A percentile compares a stretch with the other conserved stretches of the same genome.
phyloP scores from a whole-genome alignment of 2,888 invertebrate species.

The Elegia similella region DNA sequence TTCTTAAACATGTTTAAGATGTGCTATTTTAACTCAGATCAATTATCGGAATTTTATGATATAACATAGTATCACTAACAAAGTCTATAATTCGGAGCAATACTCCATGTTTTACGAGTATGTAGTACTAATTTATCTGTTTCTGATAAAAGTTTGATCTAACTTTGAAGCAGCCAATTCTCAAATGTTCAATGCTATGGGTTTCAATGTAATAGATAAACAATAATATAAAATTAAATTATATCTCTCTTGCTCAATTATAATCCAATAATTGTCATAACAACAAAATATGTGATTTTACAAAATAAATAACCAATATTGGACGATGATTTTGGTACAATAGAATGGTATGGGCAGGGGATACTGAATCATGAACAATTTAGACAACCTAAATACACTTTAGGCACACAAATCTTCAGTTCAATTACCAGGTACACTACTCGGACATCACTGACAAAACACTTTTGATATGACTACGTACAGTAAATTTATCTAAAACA shows the following conservation, averaged over 20 bases:
- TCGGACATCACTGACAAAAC: slow-evolving; percentile 20
- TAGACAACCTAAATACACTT: slow-evolving; percentile 24
- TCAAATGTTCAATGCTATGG: not conserved
- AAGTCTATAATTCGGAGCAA: too few species aligned
- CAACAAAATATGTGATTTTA: not conserved
- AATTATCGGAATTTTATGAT: too few species aligned
- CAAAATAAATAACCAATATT: not conserved
- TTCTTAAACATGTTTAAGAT: too few species aligned
- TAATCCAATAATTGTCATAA: not conserved
- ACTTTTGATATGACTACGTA: slow-evolving; percentile 60
- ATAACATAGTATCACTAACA: too few species aligned
- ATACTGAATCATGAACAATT: slow-evolving; percentile 5
- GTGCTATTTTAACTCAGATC: too few species aligned
- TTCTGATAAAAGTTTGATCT: too few species aligned
- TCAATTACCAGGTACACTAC: slow-evolving; percentile 32
- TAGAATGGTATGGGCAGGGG: not conserved
- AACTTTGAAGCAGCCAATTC: not conserved
- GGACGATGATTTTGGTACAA: not conserved
- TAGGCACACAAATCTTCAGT: slow-evolving; percentile 46
- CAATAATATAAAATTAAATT: not conserved
- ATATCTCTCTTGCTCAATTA: not conserved
- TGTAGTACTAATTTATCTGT: too few species aligned
- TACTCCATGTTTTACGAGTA: too few species aligned
- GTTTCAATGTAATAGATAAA: not conserved
- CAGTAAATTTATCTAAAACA: slow-evolving; percentile 64